Evolutionary conservation across 2,888 invertebrate genomes (phyloP).

Genomic region (Drosophila gaucha): DNA sequence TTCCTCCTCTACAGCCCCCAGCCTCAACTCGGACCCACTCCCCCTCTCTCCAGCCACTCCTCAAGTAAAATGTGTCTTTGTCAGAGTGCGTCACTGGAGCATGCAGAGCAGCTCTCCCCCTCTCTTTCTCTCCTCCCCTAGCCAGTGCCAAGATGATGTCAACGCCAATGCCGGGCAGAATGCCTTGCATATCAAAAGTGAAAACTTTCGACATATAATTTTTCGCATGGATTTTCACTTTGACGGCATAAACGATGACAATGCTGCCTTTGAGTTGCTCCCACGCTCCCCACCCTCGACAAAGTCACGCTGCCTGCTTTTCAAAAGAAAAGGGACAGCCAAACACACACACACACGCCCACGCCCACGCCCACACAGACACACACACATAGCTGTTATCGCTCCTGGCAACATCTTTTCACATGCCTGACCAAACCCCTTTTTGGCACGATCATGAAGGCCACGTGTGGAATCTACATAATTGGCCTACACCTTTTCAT

Average conservation of each 20-base stretch:
- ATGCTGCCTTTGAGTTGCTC: slow-evolving; percentile 46
- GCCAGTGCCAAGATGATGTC: slow-evolving; percentile 39
- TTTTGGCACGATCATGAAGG: neutral
- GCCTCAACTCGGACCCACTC: neutral
- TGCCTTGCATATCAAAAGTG: slow-evolving; percentile 76
- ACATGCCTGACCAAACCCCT: neutral
- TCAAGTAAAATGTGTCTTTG: slow-evolving; percentile 69
- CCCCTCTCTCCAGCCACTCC: neutral
- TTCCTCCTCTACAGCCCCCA: neutral
- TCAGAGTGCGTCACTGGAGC: slow-evolving; percentile 74
- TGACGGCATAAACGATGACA: slow-evolving; percentile 77
- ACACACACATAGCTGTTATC: slow-evolving; percentile 21
- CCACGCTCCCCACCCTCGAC: neutral
- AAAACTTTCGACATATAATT: slow-evolving; percentile 80
- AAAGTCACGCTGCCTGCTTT: slow-evolving; percentile 26
- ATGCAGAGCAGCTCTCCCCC: slow-evolving; percentile 31
- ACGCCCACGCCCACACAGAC: no score
- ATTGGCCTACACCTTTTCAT: neutral
- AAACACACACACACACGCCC: neutral
- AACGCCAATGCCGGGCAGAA: slow-evolving; percentile 34
- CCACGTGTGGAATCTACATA: neutral
- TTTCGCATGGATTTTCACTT: slow-evolving; percentile 80
- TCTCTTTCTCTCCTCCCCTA: neutral
- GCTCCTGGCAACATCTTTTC: neutral
- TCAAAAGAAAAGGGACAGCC: slow-evolving; percentile 15